phyloP scores from a whole-genome alignment of 2,888 invertebrate genomes.

The Pharmacophagus antenor region DNA sequence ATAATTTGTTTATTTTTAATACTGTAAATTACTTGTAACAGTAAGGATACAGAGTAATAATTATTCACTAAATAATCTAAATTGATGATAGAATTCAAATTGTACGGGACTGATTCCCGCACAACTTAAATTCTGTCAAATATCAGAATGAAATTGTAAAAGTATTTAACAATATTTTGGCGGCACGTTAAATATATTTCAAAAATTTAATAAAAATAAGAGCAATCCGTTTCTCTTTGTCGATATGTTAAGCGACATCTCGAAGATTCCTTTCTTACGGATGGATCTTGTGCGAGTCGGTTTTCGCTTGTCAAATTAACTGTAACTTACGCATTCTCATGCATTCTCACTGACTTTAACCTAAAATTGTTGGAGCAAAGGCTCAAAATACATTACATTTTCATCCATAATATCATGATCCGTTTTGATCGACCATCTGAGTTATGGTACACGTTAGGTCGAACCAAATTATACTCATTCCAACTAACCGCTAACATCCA shows the following conservation, averaged over 20 bases:
- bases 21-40: no score
- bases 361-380: conserved; percentile 33
- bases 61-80: no score
- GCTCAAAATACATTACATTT: conserved; percentile 11
- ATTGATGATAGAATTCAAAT: no score
- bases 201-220: no score
- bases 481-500: conserved; percentile 4
- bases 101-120: no score
- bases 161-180: no score
- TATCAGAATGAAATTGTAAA: no score
- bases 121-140: no score
- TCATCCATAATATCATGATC: background rate
- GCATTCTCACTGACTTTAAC: conserved; percentile 39
- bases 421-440: background rate
- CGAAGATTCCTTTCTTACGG: conserved; percentile 62
- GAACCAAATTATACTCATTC: conserved; percentile 1
- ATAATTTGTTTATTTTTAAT: no score
- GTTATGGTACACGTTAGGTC: conserved; percentile 13
- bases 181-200: no score
- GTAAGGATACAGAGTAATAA: no score
- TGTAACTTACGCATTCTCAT: conserved; percentile 57
- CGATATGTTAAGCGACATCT: conserved; percentile 30
- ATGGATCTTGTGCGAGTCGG: conserved; percentile 45
- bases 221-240: no score
- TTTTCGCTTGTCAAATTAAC: conserved; percentile 76